Base-by-base conservation (phyloP, 1,140 invertebrate species). In the Coenobita brevimanus region DNA sequence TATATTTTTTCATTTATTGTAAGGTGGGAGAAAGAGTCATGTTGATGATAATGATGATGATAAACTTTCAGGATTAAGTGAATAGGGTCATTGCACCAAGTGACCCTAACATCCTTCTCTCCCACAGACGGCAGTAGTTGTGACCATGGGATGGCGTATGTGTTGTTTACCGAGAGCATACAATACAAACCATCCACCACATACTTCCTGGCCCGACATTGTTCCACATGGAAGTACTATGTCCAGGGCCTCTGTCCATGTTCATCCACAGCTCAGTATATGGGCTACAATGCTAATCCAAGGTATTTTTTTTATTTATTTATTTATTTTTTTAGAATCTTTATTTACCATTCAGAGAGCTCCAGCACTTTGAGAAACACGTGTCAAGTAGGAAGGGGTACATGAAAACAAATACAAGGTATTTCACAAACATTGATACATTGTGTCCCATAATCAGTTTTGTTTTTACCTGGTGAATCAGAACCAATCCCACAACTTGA, bases 91-190 rank as follows among this genome's bases (percentile, higher is more conserved):
- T n/a, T n/a, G n/a, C n/a, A n/a, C n/a, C n/a, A n/a, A n/a, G n/a
- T n/a, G n/a, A n/a, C n/a, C n/a, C n/a, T n/a, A n/a, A n/a, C n/a
- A n/a, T n/a, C n/a, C n/a, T n/a, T n/a, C n/a, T n/a, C n/a, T n/a
- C n/a, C 82, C 93, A 93, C 92, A 87, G 93, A 93, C 17, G 93
- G 93, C 54, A 93, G 93, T 85, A 88, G 86, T 27, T 90, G 89
- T 83, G 79, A 90, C 76, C 93, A 94, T 87, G 92, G 93, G 3
- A 91, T 93, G 83, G 93, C 93, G 1, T 93, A 93, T 86, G 92
- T 93, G 85, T 92, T 93, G 36, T 94, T 93, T 91, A 93, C 92
- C 0, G 94, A 94, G 80, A 93, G 93, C 17, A 92, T 94, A 15
- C 30, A 57, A n/a, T 90, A 87, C 82, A 27, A 33, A 62, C 92